Evolutionary conservation across 2,113 vertebrate species (phyloP).

Genomic region (Spea multiplicata): DNA sequence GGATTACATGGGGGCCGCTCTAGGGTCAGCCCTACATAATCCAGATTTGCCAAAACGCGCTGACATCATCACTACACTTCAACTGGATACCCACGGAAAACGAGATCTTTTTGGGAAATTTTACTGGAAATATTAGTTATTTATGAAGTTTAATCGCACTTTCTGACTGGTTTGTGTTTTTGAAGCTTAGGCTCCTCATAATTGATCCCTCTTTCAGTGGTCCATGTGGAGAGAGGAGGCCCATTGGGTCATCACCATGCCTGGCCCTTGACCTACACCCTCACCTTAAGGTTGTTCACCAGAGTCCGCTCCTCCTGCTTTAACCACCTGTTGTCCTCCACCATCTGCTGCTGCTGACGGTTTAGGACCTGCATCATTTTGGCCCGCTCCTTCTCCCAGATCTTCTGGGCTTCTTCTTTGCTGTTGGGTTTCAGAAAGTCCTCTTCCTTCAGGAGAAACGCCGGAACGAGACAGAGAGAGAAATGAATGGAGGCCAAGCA

Average conservation of each 20-base stretch:
- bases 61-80: too few species aligned
- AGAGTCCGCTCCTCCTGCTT: constrained; percentile 81
- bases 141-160: too few species aligned
- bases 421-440: constrained; percentile 79
- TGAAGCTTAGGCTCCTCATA: too few species aligned
- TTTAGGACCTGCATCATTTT: constrained; percentile 75
- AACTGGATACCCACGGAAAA: too few species aligned
- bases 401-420: constrained; percentile 78
- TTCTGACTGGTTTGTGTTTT: too few species aligned
- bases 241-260: not conserved
- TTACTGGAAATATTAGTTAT: too few species aligned
- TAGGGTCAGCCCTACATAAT: too few species aligned
- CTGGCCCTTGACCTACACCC: not conserved
- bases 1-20: too few species aligned
- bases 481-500: not conserved
- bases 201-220: too few species aligned
- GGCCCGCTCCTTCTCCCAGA: constrained; percentile 79
- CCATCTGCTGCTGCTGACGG: constrained; percentile 85
- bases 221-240: constrained; percentile 51
- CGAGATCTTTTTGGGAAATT: too few species aligned
- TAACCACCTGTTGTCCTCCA: constrained; percentile 87
- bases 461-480: not conserved
- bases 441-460: constrained; percentile 70
- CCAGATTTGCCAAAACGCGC: too few species aligned
- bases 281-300: constrained; percentile 64